phyloP scores from a whole-genome alignment of 1,140 invertebrate genomes.

The Galleria mellonella region DNA sequence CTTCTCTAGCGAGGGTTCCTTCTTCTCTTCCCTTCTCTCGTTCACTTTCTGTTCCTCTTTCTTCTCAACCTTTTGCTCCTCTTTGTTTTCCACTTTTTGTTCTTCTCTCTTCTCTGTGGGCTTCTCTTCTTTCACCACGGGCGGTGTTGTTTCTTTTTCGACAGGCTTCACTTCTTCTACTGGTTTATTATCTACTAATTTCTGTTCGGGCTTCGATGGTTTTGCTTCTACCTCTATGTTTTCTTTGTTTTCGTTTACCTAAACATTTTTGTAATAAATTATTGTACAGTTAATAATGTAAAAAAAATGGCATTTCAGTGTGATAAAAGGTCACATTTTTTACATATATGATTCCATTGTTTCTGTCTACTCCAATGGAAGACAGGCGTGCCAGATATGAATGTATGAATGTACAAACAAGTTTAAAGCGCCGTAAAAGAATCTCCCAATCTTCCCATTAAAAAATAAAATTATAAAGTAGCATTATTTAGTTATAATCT shows the following conservation, averaged over 20 bases:
- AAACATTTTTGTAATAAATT: constrained; percentile 11
- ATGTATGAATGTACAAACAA: no score
- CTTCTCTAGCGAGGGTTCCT: constrained; percentile 49
- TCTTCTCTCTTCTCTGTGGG: constrained; percentile 3
- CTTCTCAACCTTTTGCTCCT: constrained; percentile 6
- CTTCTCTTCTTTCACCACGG: constrained; percentile 6
- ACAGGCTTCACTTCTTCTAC: constrained; percentile 53
- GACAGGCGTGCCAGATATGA: no score
- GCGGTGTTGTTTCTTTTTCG: constrained; percentile 6
- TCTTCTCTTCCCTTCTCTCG: constrained; percentile 24
- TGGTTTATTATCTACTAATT: constrained; percentile 45
- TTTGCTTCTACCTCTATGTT: constrained; percentile 36
- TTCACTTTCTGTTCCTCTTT: background rate
- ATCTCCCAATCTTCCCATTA: no score
- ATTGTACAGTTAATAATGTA: no score
- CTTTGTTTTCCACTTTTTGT: constrained; percentile 12
- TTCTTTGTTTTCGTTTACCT: constrained; percentile 55
- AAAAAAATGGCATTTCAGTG: no score
- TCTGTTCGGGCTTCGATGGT: constrained; percentile 42
- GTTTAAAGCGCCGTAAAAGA: no score
- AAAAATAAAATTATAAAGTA: no score
- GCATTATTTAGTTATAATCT: no score
- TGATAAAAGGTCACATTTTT: no score
- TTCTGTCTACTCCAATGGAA: no score
- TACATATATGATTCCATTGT: no score